Base-by-base conservation (phyloP, 2,797 vertebrate species). In the Varecia variegata region DNA sequence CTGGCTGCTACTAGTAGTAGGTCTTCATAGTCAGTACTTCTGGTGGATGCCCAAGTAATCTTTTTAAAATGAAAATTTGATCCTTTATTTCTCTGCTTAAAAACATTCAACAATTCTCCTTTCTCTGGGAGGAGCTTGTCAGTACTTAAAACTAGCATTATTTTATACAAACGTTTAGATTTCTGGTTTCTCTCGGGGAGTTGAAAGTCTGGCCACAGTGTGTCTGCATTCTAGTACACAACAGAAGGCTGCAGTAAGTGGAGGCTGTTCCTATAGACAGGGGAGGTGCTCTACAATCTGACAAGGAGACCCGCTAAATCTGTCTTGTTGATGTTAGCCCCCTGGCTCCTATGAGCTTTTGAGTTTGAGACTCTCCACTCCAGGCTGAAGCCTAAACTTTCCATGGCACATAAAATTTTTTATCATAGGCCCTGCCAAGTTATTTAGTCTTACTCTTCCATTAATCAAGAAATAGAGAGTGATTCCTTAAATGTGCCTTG, bases 41-140 rank as follows among this genome's bases (percentile, higher is more conserved):
- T 52, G 25, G 23, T 70, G 45, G 13, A 56, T 23, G 18, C 27
- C 21, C 15, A 77, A 45, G 5, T 32, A 35, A 32, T 77, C 47
- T 65, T 71, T 90, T 87, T 87, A 21, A 90, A 86, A 71, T 77
- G n/a, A 86, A 89, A 62, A 70, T 56, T 30, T 92, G 74, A 25
- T 71, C 38, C n/a, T 80, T 50, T 79, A 43, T 15, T 54, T 86
- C 27, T 87, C 32, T 50, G 38, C n/a, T 76, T 94, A 70, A 82
- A 70, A 90, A 25, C 2, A 25, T n/a, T 80, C 43, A 43, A 5
- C 81, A 35, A 40, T 40, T 65, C 23, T 84, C 27, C n/a, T 82
- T 65, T 92, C 43, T 94, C 67, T 94, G 27, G 56, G 60, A 90
- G 70, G 18, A 87, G 40, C 10, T 58, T 83, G 9, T 81, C 35